Evolutionary conservation across 2,888 invertebrate species (phyloP), one percentile per base, ranked within the genome.

Genomic region (Merodon equestris): DNA sequence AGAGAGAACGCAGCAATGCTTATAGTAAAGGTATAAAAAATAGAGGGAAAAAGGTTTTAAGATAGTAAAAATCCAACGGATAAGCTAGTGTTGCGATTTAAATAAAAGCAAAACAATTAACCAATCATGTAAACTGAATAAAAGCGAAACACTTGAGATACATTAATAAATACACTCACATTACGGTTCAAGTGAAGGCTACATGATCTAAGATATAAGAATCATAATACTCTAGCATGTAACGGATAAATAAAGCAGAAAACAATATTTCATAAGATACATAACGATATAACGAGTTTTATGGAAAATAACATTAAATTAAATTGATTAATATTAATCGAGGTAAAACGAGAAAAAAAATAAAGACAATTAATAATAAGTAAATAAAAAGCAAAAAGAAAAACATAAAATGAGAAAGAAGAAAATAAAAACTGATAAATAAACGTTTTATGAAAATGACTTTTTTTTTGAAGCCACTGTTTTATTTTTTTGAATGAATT

Each of bases 391-490:
- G 7, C 2, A 27, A 27, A 27, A 27, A 27, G 3, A 27, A 27
- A 27, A 27, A 27, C 27, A 27, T 27, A 27, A 27, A 27, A 2
- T 27, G 7, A 27, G 27, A 7, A 27, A 45, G 17, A 58, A 15
- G 48, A 51, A 57, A 64, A 58, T 34, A 66, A 56, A 68, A 76
- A 70, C 56, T 61, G 57, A 72, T 72, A 61, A 77, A 77, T 77
- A 77, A 77, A 72, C 76, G 76, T 77, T 77, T 77, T 77, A 77
- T 77, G 76, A 72, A 77, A 77, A 77, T 77, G 76, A 40, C 45
- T n/a, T 63, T 27, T 27, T 72, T 60, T 76, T 71, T 60, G 60
- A 71, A 76, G 71, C 19, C 1, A 15, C 44, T 3, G 50, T 72
- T 53, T 72, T 38, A 50, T 53, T 71, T 64, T 27, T 42, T 44